Conservation (phyloP, 2,888 invertebrate species). For the Seladonia tumulorum region DNA sequence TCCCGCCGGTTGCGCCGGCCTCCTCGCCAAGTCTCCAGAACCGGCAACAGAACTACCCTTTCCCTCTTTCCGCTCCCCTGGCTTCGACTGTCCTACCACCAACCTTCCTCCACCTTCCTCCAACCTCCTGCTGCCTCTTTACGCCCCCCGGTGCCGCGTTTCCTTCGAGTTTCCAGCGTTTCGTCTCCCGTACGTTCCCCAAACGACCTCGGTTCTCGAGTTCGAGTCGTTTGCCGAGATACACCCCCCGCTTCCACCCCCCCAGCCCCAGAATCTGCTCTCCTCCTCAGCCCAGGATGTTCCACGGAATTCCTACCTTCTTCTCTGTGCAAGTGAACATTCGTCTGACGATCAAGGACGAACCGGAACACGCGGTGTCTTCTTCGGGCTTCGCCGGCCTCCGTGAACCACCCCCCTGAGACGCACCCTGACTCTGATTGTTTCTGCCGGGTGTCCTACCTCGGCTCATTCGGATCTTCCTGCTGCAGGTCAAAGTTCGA, state of each 20-base stretch:
- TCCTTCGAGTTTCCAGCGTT: slow-evolving; percentile 78
- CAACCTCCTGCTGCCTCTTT: slow-evolving; percentile 18
- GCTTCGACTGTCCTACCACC: slow-evolving; percentile 65
- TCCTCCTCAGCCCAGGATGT: slow-evolving; percentile 32
- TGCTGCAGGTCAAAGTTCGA: too few relatives aligned
- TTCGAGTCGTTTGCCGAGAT: slow-evolving; percentile 68
- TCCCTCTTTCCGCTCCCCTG: slow-evolving; percentile 63
- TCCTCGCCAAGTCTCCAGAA: slow-evolving; percentile 63
- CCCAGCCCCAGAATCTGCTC: neutral
- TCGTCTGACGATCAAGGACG: slow-evolving; percentile 52
- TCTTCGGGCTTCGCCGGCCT: slow-evolving; percentile 15
- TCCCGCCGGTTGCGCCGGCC: slow-evolving; percentile 50
- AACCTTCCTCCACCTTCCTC: slow-evolving; percentile 26
- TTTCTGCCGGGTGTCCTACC: neutral
- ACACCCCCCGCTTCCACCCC: slow-evolving; percentile 57
- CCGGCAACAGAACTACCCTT: slow-evolving; percentile 69
- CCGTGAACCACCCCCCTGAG: neutral
- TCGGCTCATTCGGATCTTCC: neutral
- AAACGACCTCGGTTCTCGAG: slow-evolving; percentile 72
- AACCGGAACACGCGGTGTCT: slow-evolving; percentile 27
- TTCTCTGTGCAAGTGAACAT: slow-evolving; percentile 46
- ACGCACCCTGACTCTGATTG: neutral
- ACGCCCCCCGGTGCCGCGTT: slow-evolving; percentile 67
- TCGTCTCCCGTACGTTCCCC: slow-evolving; percentile 77
- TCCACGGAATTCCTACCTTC: slow-evolving; percentile 61